phyloP scores from a whole-genome alignment of 2,113 vertebrate genomes.

The Gavialis gangeticus region DNA sequence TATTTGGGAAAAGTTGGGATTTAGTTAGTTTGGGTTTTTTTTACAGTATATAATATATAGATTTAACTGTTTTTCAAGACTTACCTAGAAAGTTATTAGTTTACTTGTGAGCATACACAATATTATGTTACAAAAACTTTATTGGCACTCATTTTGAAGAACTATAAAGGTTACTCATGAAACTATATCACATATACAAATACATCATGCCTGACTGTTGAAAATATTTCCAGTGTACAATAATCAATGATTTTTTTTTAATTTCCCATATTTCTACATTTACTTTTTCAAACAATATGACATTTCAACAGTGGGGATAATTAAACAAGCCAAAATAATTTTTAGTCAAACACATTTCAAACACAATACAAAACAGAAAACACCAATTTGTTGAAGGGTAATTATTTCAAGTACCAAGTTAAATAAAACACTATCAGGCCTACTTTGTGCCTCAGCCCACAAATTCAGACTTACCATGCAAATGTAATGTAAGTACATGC shows the following conservation, averaged over 20 bases:
- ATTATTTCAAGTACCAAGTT: not conserved
- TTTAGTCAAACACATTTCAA: not conserved
- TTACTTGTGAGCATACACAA: not conserved
- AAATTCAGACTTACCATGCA: not conserved
- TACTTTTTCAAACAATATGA: not conserved
- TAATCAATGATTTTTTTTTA: not conserved
- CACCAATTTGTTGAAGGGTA: no score
- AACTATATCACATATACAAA: not conserved
- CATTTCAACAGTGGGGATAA: not conserved
- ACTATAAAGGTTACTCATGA: not conserved
- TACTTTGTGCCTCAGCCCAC: not conserved
- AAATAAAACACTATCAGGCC: not conserved
- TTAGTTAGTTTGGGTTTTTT: not conserved
- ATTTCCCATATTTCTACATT: not conserved
- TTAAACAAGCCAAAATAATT: not conserved
- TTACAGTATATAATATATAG: not conserved
- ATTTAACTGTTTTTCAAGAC: no score
- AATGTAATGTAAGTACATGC: not conserved
- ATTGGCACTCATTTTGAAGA: not conserved
- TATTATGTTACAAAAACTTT: not conserved
- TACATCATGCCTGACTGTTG: no score
- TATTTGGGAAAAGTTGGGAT: no score
- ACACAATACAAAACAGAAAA: not conserved
- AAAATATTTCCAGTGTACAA: not conserved
- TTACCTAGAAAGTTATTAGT: no score